These are phyloP conservation scores for Corydoras maculifer DNA, from an alignment of 2,113 vertebrate species.

Conservation along the genomic window DNA sequence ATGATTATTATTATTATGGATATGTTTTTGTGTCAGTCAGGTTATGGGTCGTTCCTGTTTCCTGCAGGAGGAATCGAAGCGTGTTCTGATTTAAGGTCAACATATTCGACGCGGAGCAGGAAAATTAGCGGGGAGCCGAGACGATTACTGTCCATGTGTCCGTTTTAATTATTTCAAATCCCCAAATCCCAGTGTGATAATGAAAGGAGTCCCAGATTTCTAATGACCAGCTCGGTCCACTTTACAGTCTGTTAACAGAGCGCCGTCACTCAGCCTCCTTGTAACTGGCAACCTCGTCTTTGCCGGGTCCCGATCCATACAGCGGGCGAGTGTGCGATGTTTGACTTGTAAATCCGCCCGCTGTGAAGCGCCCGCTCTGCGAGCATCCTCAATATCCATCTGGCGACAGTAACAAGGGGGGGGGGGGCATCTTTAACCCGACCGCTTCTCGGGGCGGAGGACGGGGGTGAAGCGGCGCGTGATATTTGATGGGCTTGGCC, in stretches of 20 bases:
- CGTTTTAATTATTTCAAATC: conserved; percentile 23
- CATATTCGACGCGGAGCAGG: too few relatives aligned
- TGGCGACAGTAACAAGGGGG: conserved; percentile 13
- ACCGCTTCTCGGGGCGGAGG: conserved; percentile 10
- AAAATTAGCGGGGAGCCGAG: neutral
- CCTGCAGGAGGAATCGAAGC: too few relatives aligned
- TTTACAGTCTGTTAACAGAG: conserved; percentile 17
- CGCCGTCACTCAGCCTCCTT: conserved; percentile 4
- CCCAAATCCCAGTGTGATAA: conserved; percentile 4
- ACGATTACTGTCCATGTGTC: neutral
- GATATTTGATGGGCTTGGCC: conserved; percentile 29
- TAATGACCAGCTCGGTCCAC: neutral
- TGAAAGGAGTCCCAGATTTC: neutral
- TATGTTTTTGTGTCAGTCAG: too few relatives aligned
- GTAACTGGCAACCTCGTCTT: neutral
- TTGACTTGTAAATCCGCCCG: too few relatives aligned
- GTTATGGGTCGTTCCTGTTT: too few relatives aligned
- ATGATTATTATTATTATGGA: too few relatives aligned
- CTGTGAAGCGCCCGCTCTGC: too few relatives aligned
- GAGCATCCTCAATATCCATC: conserved; percentile 1
- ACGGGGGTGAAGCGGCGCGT: conserved; percentile 14
- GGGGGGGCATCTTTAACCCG: conserved; percentile 2
- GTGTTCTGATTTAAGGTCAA: too few relatives aligned
- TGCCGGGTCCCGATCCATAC: neutral
- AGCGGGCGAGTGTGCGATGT: too few relatives aligned